Evolutionary conservation across 2,888 invertebrate genomes (phyloP).

Genomic region (Thymelicus lineola): DNA sequence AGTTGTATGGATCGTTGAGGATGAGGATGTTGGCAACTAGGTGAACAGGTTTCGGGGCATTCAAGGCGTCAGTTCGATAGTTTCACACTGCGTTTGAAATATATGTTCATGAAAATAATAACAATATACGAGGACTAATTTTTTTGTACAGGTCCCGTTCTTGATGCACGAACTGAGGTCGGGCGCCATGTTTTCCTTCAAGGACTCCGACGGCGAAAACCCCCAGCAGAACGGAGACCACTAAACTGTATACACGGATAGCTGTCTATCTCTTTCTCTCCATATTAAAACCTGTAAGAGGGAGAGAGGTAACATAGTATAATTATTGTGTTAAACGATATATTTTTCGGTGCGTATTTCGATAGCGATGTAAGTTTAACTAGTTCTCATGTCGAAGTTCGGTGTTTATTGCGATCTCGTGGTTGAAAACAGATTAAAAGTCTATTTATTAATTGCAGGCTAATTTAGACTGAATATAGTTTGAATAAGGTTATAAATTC

Average conservation of each 20-base stretch:
- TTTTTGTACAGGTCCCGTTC: constrained; percentile 52
- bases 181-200: constrained; percentile 64
- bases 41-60: too few relatives aligned
- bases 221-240: constrained; percentile 68
- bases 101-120: background rate
- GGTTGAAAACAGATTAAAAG: background rate
- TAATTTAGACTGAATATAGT: constrained; percentile 26
- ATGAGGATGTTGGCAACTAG: too few relatives aligned
- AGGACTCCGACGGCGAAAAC: constrained; percentile 67
- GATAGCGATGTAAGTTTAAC: constrained; percentile 21
- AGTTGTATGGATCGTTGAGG: too few relatives aligned
- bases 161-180: constrained; percentile 69
- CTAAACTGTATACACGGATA: constrained; percentile 42
- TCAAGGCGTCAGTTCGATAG: too few relatives aligned
- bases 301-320: constrained; percentile 5
- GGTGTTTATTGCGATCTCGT: background rate
- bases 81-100: too few relatives aligned
- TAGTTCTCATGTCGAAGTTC: constrained; percentile 1
- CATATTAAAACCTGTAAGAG: background rate
- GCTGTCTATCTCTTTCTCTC: constrained; percentile 21
- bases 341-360: constrained; percentile 32
- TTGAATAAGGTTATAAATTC: constrained; percentile 17
- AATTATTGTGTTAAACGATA: constrained; percentile 12
- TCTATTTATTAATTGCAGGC: constrained; percentile 22
- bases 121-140: background rate